Conservation (phyloP, 1,140 invertebrate species). For the Tenebrio molitor region DNA sequence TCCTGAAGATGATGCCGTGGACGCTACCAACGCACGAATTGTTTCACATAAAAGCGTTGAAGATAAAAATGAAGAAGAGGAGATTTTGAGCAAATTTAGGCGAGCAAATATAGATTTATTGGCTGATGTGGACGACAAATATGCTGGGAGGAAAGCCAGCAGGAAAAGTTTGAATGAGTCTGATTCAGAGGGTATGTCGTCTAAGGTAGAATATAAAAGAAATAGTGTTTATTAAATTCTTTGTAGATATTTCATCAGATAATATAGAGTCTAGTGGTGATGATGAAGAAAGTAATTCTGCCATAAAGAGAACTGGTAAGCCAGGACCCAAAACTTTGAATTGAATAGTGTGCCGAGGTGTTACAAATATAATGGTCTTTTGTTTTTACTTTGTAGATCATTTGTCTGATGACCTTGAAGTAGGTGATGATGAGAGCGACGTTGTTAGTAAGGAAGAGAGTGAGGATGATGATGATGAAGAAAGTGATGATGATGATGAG, state of each 20-base stretch:
- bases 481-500: no score
- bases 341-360: no score
- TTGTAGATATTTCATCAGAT: background rate
- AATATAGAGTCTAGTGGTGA: constrained; percentile 35
- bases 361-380: no score
- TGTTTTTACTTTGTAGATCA: no score
- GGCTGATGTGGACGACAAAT: constrained; percentile 78
- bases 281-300: no score
- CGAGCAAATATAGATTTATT: constrained; percentile 76
- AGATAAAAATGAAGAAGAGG: constrained; percentile 67
- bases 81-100: constrained; percentile 71
- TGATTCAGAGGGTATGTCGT: constrained; percentile 55
- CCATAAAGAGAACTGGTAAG: no score
- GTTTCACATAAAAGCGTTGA: constrained; percentile 62
- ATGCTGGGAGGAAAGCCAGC: constrained; percentile 78
- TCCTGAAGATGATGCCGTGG: constrained; percentile 70
- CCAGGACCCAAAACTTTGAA: no score
- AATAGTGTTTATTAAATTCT: constrained; percentile 25
- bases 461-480: constrained; percentile 62
- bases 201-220: constrained; percentile 51
- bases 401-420: no score
- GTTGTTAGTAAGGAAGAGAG: constrained; percentile 46
- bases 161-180: constrained; percentile 67
- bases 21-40: constrained; percentile 69
- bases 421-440: no score